Evolutionary conservation across 1,140 invertebrate species (phyloP).

Genomic region (Cydia splendana): DNA sequence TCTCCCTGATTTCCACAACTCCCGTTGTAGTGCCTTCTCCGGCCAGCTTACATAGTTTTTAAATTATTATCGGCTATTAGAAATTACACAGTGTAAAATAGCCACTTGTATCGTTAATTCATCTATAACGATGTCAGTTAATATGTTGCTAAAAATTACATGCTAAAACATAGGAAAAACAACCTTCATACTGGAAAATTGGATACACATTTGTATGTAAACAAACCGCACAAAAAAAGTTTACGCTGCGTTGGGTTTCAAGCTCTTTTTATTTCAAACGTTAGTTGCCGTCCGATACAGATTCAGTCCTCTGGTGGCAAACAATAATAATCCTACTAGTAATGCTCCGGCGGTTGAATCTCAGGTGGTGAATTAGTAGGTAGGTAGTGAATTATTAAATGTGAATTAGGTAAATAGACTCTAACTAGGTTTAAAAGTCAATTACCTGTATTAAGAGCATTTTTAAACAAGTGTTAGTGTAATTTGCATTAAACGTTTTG

Average conservation of each 20-base stretch:
- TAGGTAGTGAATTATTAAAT: neutral
- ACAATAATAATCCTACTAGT: neutral
- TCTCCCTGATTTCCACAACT: no score
- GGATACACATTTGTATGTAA: neutral
- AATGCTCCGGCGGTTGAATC: neutral
- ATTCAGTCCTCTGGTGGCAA: neutral
- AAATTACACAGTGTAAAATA: no score
- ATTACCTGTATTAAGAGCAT: neutral
- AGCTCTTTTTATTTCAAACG: conserved; percentile 4
- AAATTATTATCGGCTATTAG: no score
- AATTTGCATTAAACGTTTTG: neutral
- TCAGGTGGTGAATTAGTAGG: neutral
- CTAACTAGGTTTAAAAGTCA: conserved; percentile 5
- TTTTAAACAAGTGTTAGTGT: neutral
- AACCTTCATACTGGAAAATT: neutral
- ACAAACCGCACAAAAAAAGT: neutral
- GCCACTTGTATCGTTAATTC: neutral
- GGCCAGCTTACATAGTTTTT: no score
- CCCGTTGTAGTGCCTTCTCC: no score
- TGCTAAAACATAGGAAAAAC: neutral
- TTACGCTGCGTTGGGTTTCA: conserved; percentile 3
- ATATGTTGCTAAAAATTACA: neutral
- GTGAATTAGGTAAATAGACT: conserved; percentile 6
- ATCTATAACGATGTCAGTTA: neutral
- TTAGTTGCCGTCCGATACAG: neutral